These are phyloP conservation scores for Pangasius krempfi DNA, from an alignment of 2,797 vertebrate genomes.

Conservation along the genomic window DNA sequence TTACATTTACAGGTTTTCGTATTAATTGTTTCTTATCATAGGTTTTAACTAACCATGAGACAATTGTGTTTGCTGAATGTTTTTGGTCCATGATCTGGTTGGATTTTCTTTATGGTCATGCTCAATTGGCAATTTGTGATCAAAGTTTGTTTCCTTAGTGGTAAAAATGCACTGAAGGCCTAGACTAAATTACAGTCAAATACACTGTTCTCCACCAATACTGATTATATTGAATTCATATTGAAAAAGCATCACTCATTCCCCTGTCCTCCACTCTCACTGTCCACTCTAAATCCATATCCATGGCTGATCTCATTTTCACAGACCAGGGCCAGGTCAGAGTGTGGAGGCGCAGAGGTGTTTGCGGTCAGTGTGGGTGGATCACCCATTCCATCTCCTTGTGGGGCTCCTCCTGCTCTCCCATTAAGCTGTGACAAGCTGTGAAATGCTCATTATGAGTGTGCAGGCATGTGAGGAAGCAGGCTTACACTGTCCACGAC, in stretches of 20 bases:
- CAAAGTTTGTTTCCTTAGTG: background rate
- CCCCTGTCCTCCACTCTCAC: background rate
- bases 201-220: background rate
- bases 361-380: constrained; percentile 67
- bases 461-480: constrained; percentile 70
- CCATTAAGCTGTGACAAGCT: constrained; percentile 75
- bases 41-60: background rate
- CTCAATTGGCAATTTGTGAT: background rate
- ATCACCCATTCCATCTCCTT: constrained; percentile 76
- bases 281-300: constrained; percentile 49
- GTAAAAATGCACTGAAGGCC: background rate
- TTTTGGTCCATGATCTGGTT: background rate
- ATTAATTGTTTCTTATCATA: background rate
- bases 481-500: constrained; percentile 48
- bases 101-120: background rate
- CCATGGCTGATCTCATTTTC: constrained; percentile 40
- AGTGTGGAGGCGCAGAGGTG: constrained; percentile 36
- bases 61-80: background rate
- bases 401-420: constrained; percentile 71
- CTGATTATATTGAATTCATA: constrained; percentile 1
- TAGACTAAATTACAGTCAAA: background rate
- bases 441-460: constrained; percentile 77
- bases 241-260: background rate
- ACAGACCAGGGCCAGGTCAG: constrained; percentile 40
- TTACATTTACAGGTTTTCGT: background rate